phyloP scores from a whole-genome alignment of 2,888 invertebrate genomes.

The Aproaerema taeniolella region DNA sequence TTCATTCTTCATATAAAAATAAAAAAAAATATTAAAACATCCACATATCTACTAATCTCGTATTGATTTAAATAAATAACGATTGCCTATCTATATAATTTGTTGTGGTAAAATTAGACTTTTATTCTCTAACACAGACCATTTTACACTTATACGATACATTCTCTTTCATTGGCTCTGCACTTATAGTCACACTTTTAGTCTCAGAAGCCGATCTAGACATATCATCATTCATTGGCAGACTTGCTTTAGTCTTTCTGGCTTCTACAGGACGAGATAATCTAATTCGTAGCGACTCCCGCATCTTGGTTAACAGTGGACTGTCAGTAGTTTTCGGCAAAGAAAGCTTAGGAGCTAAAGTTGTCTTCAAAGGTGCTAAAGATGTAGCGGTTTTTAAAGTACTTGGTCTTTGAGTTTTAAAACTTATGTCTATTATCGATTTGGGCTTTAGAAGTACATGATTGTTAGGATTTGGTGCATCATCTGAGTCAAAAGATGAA shows the following conservation, averaged over 20 bases:
- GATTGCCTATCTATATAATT: no score
- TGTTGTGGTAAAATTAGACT: no score
- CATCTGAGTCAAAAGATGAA: no score
- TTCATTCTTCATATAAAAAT: no score
- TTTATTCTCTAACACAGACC: slow-evolving; percentile 44
- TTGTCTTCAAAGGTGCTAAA: not conserved
- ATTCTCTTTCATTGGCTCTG: slow-evolving; percentile 43
- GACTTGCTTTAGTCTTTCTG: slow-evolving; percentile 5
- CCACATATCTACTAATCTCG: no score
- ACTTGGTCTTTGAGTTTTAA: no score
- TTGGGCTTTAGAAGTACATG: no score
- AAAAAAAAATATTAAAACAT: no score
- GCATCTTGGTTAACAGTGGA: slow-evolving; percentile 36
- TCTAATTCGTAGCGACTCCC: slow-evolving; percentile 33
- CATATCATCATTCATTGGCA: slow-evolving; percentile 31
- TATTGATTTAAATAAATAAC: no score
- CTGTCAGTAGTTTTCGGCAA: slow-evolving; percentile 31
- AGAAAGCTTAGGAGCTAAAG: slow-evolving; percentile 1
- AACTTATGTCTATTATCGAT: no score
- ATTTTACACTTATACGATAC: slow-evolving; percentile 56
- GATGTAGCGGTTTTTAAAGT: no score
- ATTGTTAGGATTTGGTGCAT: no score
- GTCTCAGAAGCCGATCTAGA: slow-evolving; percentile 36
- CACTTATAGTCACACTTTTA: slow-evolving; percentile 18
- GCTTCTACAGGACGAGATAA: slow-evolving; percentile 20